These are phyloP conservation scores for Neuroscelio doddi DNA, from an alignment of 2,888 invertebrate species.

Conservation along the genomic window DNA sequence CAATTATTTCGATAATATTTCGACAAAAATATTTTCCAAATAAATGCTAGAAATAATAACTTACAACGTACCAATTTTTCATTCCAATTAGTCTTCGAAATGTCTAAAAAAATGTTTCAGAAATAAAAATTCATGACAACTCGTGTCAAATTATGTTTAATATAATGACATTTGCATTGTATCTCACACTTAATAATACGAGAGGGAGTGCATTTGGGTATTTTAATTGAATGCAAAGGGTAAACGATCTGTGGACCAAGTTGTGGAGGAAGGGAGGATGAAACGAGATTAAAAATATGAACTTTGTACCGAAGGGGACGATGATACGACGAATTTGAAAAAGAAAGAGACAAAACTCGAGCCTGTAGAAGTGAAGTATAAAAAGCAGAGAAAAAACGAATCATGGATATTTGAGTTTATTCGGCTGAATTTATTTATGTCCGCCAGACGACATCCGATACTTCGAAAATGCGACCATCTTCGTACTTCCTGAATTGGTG, in stretches of 20 bases:
- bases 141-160: too few relatives aligned
- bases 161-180: background rate
- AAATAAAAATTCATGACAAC: too few relatives aligned
- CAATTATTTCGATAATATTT: too few relatives aligned
- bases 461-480: background rate
- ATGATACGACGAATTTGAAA: background rate
- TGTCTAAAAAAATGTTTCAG: too few relatives aligned
- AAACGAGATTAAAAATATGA: constrained; percentile 38
- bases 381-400: constrained; percentile 4
- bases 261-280: background rate
- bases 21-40: too few relatives aligned
- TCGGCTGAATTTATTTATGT: constrained; percentile 30
- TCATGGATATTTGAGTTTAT: constrained; percentile 19
- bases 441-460: constrained; percentile 6
- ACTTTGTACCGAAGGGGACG: constrained; percentile 14
- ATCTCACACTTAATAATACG: constrained; percentile 1
- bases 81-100: background rate
- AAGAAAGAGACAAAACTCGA: background rate
- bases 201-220: background rate
- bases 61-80: too few relatives aligned
- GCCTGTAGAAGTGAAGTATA: constrained; percentile 13
- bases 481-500: constrained; percentile 34
- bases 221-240: constrained; percentile 6
- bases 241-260: too few relatives aligned
- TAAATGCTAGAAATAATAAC: too few relatives aligned